Conservation (phyloP, 1,140 invertebrate genomes). For the Orussus abietinus region DNA sequence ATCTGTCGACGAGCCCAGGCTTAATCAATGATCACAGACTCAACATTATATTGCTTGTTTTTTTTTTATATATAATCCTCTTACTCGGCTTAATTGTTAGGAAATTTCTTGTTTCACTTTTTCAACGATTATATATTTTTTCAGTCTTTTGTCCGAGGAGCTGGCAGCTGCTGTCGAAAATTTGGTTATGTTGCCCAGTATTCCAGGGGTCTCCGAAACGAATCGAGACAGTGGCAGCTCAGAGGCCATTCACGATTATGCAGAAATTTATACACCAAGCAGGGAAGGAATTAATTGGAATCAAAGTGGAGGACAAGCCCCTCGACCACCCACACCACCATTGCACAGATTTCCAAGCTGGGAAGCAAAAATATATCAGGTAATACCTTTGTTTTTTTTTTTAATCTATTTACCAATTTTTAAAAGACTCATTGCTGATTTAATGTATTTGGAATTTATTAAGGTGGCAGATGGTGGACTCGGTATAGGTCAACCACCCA, state of each 20-base stretch:
- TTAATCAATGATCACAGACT: slow-evolving; percentile 8
- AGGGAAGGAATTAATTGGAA: slow-evolving; percentile 59
- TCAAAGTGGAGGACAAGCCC: slow-evolving; percentile 39
- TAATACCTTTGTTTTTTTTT: too few species aligned
- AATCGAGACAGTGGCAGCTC: slow-evolving; percentile 45
- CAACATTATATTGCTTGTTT: slow-evolving; percentile 4
- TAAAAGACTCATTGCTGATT: slow-evolving; percentile 1
- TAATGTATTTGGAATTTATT: slow-evolving; percentile 11
- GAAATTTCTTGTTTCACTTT: slow-evolving; percentile 22
- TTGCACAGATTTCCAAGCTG: slow-evolving; percentile 85
- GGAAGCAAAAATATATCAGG: slow-evolving; percentile 92
- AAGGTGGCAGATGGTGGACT: slow-evolving; percentile 82
- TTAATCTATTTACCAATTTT: too few species aligned
- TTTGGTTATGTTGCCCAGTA: slow-evolving; percentile 45
- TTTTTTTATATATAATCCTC: slow-evolving; percentile 1
- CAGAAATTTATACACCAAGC: slow-evolving; percentile 90
- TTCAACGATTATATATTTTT: slow-evolving; percentile 16
- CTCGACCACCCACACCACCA: slow-evolving; percentile 80
- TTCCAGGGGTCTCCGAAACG: slow-evolving; percentile 36
- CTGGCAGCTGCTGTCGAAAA: slow-evolving; percentile 49
- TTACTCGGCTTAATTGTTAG: not conserved
- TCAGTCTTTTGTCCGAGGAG: slow-evolving; percentile 46
- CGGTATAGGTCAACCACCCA: slow-evolving; percentile 46
- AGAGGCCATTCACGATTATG: slow-evolving; percentile 83
- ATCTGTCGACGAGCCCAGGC: slow-evolving; percentile 24